Percentiles rank a stretch among this genome's conserved stretches.
Conservation (phyloP, 2,797 vertebrate species). For the Acrocephalus scirpaceus region DNA sequence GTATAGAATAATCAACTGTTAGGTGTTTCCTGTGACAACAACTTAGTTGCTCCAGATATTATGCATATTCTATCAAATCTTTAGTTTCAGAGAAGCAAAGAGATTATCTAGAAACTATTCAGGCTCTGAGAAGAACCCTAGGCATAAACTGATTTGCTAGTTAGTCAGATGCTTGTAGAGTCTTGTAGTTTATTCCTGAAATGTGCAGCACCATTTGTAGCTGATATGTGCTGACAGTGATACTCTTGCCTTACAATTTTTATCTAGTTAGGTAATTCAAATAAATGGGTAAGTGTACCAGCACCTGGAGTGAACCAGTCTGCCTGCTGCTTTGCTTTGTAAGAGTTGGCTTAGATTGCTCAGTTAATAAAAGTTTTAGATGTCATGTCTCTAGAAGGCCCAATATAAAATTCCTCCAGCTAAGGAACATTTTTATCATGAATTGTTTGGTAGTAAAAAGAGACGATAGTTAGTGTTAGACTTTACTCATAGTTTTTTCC, state of each 20-base stretch:
- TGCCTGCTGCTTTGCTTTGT: conserved; percentile 38
- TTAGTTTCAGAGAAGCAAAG: background rate
- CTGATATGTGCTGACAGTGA: conserved; percentile 48
- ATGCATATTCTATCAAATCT: background rate
- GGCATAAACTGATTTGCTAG: background rate
- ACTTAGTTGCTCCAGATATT: background rate
- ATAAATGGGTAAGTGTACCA: conserved; percentile 25
- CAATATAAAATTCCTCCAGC: background rate
- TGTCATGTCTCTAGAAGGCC: background rate
- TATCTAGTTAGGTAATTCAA: conserved; percentile 45
- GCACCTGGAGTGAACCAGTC: conserved; percentile 6
- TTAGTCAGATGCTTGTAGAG: conserved; percentile 3
- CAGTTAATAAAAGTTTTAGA: conserved; percentile 45
- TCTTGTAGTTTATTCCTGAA: conserved; percentile 47
- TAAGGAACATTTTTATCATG: background rate
- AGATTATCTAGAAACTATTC: background rate
- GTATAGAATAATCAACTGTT: background rate
- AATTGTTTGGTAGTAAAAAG: background rate
- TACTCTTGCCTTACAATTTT: conserved; percentile 56
- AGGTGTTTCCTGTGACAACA: background rate
- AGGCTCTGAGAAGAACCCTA: conserved; percentile 2
- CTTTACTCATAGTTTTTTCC: background rate
- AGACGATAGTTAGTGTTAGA: background rate
- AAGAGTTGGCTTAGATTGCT: conserved; percentile 16
- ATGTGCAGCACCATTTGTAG: conserved; percentile 34